Evolutionary conservation across 2,888 invertebrate species (phyloP).

Genomic region (Margaritifera margaritifera): DNA sequence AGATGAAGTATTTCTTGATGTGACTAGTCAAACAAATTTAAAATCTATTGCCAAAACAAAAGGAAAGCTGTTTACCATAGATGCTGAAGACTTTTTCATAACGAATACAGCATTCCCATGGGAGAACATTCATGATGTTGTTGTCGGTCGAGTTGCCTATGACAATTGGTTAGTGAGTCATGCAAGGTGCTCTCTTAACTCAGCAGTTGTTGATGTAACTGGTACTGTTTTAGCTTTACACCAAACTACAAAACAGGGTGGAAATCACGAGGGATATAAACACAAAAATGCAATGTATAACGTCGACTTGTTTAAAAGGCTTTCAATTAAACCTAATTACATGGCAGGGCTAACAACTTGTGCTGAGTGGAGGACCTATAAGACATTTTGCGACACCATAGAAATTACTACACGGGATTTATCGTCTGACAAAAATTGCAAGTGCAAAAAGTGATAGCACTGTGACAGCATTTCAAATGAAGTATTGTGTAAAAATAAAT

Average conservation of each 20-base stretch:
- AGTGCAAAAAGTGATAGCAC: too few relatives aligned
- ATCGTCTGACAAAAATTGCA: too few relatives aligned
- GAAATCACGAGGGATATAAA: conserved; percentile 36
- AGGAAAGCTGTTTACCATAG: conserved; percentile 33
- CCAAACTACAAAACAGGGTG: conserved; percentile 42
- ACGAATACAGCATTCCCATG: conserved; percentile 36
- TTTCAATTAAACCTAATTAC: conserved; percentile 30
- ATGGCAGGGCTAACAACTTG: conserved; percentile 33
- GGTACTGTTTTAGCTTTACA: conserved; percentile 35
- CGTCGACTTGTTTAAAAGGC: conserved; percentile 26
- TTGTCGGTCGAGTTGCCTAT: conserved; percentile 40
- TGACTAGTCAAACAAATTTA: conserved; percentile 15
- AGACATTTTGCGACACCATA: conserved; percentile 26
- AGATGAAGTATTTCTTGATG: conserved; percentile 22
- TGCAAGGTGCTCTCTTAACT: conserved; percentile 33
- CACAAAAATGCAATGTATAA: conserved; percentile 28
- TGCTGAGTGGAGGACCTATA: conserved; percentile 17
- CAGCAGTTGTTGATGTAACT: conserved; percentile 39
- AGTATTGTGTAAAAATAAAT: too few relatives aligned
- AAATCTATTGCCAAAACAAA: conserved; percentile 10
- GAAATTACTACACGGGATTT: conserved; percentile 9
- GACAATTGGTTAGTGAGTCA: conserved; percentile 44
- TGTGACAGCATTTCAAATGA: too few relatives aligned
- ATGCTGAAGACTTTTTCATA: conserved; percentile 44
- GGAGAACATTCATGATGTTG: conserved; percentile 31